A percentile compares a stretch with the other conserved stretches of the same genome.
phyloP scores from a whole-genome alignment of 2,888 invertebrate genomes.

The Syrista parreyssii region DNA sequence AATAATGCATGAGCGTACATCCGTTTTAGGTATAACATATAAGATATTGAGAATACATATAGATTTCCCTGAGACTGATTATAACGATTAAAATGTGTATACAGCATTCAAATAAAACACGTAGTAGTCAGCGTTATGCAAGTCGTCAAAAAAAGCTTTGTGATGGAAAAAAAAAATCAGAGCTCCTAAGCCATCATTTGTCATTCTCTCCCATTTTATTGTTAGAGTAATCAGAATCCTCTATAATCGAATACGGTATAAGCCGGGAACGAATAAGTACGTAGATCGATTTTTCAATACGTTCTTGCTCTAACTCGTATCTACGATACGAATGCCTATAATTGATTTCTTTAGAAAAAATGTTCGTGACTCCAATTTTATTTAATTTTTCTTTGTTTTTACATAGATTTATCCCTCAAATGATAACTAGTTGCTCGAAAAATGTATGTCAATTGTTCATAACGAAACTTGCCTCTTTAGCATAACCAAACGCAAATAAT shows the following conservation, averaged over 20 bases:
- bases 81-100: conserved; percentile 50
- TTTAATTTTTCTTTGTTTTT: conserved; percentile 2
- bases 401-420: background rate
- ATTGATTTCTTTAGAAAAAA: conserved; percentile 26
- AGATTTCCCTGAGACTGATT: conserved; percentile 64
- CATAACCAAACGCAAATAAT: background rate
- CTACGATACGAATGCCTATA: conserved; percentile 14
- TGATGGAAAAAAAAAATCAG: background rate
- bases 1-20: conserved; percentile 15
- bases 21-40: conserved; percentile 33
- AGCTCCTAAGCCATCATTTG: background rate
- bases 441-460: background rate
- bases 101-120: conserved; percentile 36
- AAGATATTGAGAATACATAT: conserved; percentile 53
- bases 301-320: background rate
- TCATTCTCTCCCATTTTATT: background rate
- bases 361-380: conserved; percentile 4
- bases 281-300: conserved; percentile 18
- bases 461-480: background rate
- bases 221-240: background rate
- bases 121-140: conserved; percentile 7
- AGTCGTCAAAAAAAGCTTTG: background rate
- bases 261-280: conserved; percentile 16
- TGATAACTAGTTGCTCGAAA: background rate
- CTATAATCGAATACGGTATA: background rate